Base-by-base conservation (phyloP, 2,113 vertebrate genomes). In the Gallinago paraguaiae region DNA sequence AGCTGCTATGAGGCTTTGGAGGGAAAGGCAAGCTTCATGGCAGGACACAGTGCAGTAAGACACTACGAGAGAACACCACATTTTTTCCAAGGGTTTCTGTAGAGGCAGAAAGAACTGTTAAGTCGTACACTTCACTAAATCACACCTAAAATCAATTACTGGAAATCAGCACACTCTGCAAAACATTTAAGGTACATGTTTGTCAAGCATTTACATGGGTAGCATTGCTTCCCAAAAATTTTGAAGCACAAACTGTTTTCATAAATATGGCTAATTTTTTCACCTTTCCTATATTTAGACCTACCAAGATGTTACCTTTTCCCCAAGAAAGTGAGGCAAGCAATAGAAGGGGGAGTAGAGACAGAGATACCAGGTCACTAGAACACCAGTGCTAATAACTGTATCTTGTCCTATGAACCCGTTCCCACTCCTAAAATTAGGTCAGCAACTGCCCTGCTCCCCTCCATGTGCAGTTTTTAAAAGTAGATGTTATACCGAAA, bases 381-480 rank as follows among this genome's bases (percentile, higher is more conserved):
- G 11, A 80, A 84, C 13, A 27, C 9, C 30, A 39, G 6, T 46
- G 31, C 14, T 88, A 37, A 28, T 78, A 70, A 54, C 14, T 31
- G 5, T 50, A 1, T 70, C 17, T 63, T 2, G 1, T 61, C 6
- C 18, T 68, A 4, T 13, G 33, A 84, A 37, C 17, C 22, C 1
- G 1, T 88, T 91, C 11, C 7, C 4, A 18, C 65, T 89, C 22
- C 41, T 67, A 68, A 86, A 88, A 74, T 39, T 10, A 33, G 11
- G 19, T 20, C 86, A 27, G 8, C 41, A 83, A 3, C 48, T 51
- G 39, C 25, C 10, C 20, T 88, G 25, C 17, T 83, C 8, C 15
- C 5, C 4, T 76, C 7, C 14, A 23, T 0, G 0, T 41, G 31
- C 31, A 63, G 23, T 81, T 92, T 74, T 74, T 45, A 77, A 54